Conservation (phyloP, 2,888 invertebrate species). For the Choristoneura rosaceana region DNA sequence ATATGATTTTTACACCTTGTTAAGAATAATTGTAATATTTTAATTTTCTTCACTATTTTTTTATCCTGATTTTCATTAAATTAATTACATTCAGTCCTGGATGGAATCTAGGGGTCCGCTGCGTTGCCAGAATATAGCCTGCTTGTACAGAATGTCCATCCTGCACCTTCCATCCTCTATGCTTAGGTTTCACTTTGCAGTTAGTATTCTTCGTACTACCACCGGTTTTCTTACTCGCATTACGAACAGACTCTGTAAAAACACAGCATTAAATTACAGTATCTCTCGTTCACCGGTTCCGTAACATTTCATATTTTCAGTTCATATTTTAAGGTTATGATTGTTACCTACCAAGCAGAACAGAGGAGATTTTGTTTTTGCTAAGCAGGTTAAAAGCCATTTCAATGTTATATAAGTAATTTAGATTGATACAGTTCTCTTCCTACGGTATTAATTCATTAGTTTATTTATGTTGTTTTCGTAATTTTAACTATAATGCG, state of each 20-base stretch:
- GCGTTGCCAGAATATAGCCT: conserved; percentile 89
- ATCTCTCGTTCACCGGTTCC: neutral
- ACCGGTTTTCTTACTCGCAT: conserved; percentile 91
- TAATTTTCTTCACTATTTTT: too few relatives aligned
- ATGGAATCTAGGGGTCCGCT: conserved; percentile 89
- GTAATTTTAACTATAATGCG: too few relatives aligned
- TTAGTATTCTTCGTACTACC: conserved; percentile 89
- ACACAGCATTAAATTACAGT: neutral
- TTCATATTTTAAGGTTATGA: neutral
- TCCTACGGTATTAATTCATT: neutral
- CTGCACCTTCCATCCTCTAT: conserved; percentile 91
- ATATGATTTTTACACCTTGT: too few relatives aligned
- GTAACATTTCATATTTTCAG: too few relatives aligned
- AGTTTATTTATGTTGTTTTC: neutral
- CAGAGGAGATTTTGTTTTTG: neutral
- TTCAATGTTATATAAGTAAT: neutral
- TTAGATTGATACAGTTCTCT: too few relatives aligned
- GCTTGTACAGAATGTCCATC: conserved; percentile 88
- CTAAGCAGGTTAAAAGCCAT: neutral
- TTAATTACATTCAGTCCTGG: conserved; percentile 90
- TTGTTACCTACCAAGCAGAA: neutral
- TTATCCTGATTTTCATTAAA: too few relatives aligned
- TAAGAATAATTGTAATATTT: too few relatives aligned
- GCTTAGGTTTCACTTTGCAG: conserved; percentile 89
- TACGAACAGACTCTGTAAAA: conserved; percentile 76